These are phyloP conservation scores for Oegoconia quadripuncta DNA, from an alignment of 2,888 invertebrate genomes.

Conservation along the genomic window DNA sequence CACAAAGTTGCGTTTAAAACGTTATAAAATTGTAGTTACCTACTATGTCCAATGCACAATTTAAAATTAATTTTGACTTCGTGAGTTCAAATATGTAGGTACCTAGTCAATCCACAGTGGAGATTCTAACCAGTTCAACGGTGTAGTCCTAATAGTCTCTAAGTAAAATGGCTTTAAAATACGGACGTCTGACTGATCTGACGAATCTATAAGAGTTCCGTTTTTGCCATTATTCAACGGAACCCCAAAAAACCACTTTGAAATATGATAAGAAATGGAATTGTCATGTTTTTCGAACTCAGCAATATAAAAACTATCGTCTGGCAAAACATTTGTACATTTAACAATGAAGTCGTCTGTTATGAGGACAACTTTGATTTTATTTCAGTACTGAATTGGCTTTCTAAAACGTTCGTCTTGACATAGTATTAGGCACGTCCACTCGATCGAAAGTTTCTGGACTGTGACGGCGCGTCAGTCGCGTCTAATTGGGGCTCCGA, in stretches of 20 bases:
- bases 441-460: conserved; percentile 25
- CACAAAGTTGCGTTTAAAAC: too few species aligned
- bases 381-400: not conserved
- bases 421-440: conserved; percentile 11
- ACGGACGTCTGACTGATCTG: too few species aligned
- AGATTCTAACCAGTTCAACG: too few species aligned
- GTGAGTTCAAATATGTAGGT: too few species aligned
- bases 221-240: too few species aligned
- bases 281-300: conserved; percentile 1
- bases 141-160: too few species aligned
- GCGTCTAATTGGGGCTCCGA: conserved; percentile 46
- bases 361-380: conserved; percentile 7
- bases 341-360: conserved; percentile 6
- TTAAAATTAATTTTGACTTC: too few species aligned
- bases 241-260: not conserved
- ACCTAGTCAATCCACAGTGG: too few species aligned
- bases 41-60: too few species aligned
- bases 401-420: conserved; percentile 15
- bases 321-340: conserved; percentile 5
- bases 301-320: conserved; percentile 6
- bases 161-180: too few species aligned
- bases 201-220: too few species aligned
- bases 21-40: not conserved
- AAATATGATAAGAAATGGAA: not conserved
- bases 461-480: conserved; percentile 34